Conservation (phyloP, 2,113 vertebrate genomes). For the Gnathonemus echidnorhynchus region DNA sequence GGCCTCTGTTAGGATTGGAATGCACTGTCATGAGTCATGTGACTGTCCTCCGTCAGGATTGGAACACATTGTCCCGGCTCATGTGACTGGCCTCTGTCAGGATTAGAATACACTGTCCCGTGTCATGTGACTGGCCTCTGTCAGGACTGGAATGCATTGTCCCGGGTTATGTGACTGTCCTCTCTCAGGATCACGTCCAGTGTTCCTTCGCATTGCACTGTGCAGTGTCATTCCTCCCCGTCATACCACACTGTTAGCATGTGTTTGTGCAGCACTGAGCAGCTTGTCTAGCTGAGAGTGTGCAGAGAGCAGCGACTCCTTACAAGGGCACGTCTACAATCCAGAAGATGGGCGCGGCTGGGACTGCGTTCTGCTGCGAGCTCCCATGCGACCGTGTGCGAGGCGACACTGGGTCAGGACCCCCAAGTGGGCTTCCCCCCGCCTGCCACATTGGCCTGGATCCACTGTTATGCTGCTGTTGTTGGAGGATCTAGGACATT, state of each 20-base stretch:
- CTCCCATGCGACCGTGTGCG: not conserved
- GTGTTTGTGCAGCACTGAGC: not conserved
- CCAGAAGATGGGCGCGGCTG: not conserved
- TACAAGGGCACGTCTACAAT: not conserved
- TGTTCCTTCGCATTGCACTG: not conserved
- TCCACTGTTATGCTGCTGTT: constrained; percentile 19
- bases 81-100: not conserved
- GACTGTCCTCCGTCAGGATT: not conserved
- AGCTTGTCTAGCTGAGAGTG: not conserved
- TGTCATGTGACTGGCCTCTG: not conserved
- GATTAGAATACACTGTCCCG: not conserved
- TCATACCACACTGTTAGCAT: not conserved
- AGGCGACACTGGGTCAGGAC: not conserved
- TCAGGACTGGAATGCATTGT: not conserved
- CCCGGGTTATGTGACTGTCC: not conserved
- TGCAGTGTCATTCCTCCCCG: not conserved
- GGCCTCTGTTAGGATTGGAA: not conserved
- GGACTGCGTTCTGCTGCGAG: not conserved
- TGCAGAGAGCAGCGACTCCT: not conserved
- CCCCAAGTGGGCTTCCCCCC: not conserved
- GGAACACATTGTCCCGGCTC: not conserved
- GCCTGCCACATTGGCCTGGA: not conserved
- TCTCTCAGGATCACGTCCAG: not conserved
- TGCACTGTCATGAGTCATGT: not conserved
- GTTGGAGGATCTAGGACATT: constrained; percentile 6